Evolutionary conservation across 2,888 invertebrate genomes (phyloP), one percentile per base, ranked within the genome.

Genomic region (Orthosia gothica): DNA sequence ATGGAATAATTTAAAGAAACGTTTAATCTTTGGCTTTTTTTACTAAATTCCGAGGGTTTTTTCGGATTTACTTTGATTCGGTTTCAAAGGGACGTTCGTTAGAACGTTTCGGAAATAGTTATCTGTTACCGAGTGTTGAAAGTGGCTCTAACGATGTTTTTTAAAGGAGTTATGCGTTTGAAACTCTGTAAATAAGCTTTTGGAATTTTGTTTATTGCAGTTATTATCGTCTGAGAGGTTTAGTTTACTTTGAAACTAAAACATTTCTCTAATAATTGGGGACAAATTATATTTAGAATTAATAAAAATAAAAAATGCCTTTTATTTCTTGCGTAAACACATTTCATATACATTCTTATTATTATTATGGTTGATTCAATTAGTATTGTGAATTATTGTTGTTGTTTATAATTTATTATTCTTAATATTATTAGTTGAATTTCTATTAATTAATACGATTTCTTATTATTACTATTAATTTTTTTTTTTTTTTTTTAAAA

Each of bases 11-110:
- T 87, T 82, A 85, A 88, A 88, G 83, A 76, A 88, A 87, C 89
- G 84, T 85, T 91, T 90, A 91, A 91, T 91, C 91, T 92, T 89
- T 88, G 89, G 85, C 91, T 90, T 90, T 86, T 89, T 84, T 79
- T 64, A 86, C 83, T 62, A 70, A 82, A 86, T 82, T 82, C 81
- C 57, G 26, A 59, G 70, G 69, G 64, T 66, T 79, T 85, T 84
- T 82, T 79, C 70, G 74, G 76, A 79, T 83, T 74, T 70, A 70
- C 79, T 88, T 87, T 87, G 85, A 79, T 87, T 87, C 72, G 47
- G n/a, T 85, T 83, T 87, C 74, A 85, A 87, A 85, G 72, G 50
- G 74, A 79, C 54, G 58, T 63, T 58, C 23, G 82, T 82, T 69
- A 63, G n/a, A 54, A 67, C 61, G 61, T 65, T 77, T 71, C 54